phyloP scores from a whole-genome alignment of 92 coral and sea anemone genomes.

The Parazoanthus atlanticus region DNA sequence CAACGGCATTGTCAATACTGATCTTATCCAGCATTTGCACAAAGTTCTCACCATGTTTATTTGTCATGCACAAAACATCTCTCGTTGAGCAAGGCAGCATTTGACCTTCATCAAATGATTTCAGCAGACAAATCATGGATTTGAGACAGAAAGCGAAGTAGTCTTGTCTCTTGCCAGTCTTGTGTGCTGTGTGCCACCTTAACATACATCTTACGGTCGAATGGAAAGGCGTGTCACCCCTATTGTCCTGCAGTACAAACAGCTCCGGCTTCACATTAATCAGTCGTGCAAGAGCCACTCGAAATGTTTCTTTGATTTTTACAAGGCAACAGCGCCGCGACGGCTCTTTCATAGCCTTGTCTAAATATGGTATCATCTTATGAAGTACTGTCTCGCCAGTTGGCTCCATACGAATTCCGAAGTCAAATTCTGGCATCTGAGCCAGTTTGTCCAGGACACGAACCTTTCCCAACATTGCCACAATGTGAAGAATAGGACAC shows the following conservation, averaged over 20 bases:
- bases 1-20: not conserved
- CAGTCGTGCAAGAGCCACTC: constrained; percentile 26
- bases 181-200: constrained; percentile 22
- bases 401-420: constrained; percentile 23
- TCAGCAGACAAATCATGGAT: constrained; percentile 21
- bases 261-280: constrained; percentile 31
- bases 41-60: constrained; percentile 35
- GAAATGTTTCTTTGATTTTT: constrained; percentile 39
- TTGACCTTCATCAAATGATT: constrained; percentile 5
- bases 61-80: constrained; percentile 21
- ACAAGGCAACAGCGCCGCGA: constrained; percentile 35
- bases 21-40: constrained; percentile 26
- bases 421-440: constrained; percentile 43
- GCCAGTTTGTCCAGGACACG: constrained; percentile 28
- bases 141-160: constrained; percentile 36
- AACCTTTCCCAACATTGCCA: constrained; percentile 35
- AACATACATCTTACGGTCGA: constrained; percentile 32
- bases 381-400: constrained; percentile 39
- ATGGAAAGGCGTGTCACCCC: constrained; percentile 37
- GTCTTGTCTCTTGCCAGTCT: constrained; percentile 26
- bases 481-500: constrained; percentile 31
- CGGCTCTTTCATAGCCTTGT: constrained; percentile 43
- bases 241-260: constrained; percentile 20
- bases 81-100: constrained; percentile 29
- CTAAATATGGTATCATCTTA: constrained; percentile 35